A percentile compares a stretch with the other conserved stretches of the same genome.
Conservation (phyloP, 2,113 vertebrate species). For the Ophthalmolycus amberensis region DNA sequence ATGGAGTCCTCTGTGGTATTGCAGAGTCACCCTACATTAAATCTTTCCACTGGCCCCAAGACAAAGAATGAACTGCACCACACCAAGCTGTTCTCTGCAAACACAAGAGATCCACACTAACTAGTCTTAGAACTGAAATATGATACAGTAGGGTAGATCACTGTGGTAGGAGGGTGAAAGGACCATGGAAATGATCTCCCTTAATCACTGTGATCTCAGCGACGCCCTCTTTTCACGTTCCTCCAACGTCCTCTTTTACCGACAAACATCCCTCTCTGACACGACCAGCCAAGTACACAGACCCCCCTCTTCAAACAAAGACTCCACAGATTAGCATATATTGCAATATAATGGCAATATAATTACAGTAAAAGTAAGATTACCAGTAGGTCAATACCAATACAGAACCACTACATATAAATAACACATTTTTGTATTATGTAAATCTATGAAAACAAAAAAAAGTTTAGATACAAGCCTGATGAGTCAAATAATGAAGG, state of each 20-base stretch:
- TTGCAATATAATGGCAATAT: conserved; percentile 81
- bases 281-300: conserved; percentile 42
- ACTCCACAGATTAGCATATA: conserved; percentile 79
- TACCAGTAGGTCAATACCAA: conserved; percentile 79
- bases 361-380: conserved; percentile 82
- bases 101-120: conserved; percentile 48
- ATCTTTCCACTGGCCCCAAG: conserved; percentile 42
- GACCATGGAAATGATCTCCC: conserved; percentile 18
- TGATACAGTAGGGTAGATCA: conserved; percentile 64
- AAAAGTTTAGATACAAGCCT: conserved; percentile 62
- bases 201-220: conserved; percentile 9
- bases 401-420: conserved; percentile 84
- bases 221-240: conserved; percentile 3
- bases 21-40: conserved; percentile 38
- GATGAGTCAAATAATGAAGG: conserved; percentile 44
- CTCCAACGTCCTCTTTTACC: neutral
- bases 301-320: conserved; percentile 60
- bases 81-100: conserved; percentile 50
- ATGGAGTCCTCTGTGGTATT: conserved; percentile 39
- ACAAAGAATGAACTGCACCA: conserved; percentile 60
- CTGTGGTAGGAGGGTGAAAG: conserved; percentile 33
- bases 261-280: neutral
- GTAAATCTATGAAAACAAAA: conserved; percentile 72
- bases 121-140: conserved; percentile 56
- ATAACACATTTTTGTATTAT: conserved; percentile 78